Evolutionary conservation across 2,113 vertebrate species (phyloP).

Genomic region (Oncorhynchus gorbuscha): DNA sequence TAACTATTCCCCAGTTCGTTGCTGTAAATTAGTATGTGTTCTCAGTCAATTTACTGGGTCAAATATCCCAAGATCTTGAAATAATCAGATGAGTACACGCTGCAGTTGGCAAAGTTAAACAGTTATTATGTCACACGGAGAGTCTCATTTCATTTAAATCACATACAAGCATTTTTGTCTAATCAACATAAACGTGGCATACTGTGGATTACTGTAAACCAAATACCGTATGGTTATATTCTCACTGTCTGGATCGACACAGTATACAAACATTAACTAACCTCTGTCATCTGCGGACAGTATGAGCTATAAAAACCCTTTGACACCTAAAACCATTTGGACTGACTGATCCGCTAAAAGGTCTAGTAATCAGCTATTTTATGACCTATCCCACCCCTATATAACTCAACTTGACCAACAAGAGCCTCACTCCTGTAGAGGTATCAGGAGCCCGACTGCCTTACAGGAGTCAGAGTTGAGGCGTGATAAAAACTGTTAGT

Average conservation of each 20-base stretch:
- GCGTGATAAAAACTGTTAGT: no score
- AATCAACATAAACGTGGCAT: background rate
- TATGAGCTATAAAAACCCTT: background rate
- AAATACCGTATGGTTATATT: background rate
- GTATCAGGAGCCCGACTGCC: no score
- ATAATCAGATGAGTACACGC: no score
- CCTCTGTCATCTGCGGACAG: background rate
- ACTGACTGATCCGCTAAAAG: slow-evolving; percentile 17
- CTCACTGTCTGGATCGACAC: background rate
- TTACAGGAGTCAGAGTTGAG: no score
- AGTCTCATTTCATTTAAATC: no score
- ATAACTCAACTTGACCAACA: background rate
- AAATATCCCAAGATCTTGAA: no score
- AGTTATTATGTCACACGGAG: background rate
- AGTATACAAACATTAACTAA: background rate
- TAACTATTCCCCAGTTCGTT: no score
- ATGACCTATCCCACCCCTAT: slow-evolving; percentile 3
- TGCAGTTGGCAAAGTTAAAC: background rate
- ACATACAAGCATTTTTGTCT: no score
- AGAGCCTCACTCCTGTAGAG: no score
- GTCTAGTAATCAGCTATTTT: slow-evolving; percentile 4
- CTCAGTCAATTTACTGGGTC: no score
- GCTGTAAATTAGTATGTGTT: no score
- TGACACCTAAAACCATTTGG: slow-evolving; percentile 23
- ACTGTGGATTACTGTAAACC: background rate